A percentile compares a stretch with the other conserved stretches of the same genome.
Evolutionary conservation across 2,888 invertebrate species (phyloP).

Genomic region (Oscheius sp.): DNA sequence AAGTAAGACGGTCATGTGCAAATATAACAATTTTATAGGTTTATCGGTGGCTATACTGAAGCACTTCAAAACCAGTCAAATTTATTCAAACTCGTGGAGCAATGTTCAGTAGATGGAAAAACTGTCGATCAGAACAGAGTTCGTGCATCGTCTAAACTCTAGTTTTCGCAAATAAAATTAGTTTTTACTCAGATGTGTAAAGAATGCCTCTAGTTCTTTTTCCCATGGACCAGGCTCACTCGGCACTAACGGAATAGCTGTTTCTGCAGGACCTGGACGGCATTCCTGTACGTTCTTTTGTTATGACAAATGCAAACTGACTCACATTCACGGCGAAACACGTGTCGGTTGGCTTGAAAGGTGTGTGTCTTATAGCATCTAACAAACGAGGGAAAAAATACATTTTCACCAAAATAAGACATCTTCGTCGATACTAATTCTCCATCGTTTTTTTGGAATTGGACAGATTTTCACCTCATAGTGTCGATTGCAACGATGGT

Average conservation of each 20-base stretch:
- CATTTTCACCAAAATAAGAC: constrained; percentile 54
- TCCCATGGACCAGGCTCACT: background rate
- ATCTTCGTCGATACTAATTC: constrained; percentile 58
- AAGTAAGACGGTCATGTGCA: constrained; percentile 39
- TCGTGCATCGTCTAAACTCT: constrained; percentile 23
- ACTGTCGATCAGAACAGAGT: constrained; percentile 19
- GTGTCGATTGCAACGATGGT: constrained; percentile 67
- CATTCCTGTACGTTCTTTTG: constrained; percentile 15
- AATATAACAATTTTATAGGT: constrained; percentile 36
- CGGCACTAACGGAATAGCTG: background rate
- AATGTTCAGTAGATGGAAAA: constrained; percentile 41
- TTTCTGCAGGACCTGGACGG: constrained; percentile 1
- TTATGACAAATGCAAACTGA: background rate
- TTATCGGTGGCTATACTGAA: constrained; percentile 57
- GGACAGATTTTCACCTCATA: constrained; percentile 48
- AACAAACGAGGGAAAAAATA: constrained; percentile 47
- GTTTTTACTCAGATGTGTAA: background rate
- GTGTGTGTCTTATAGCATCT: constrained; percentile 49
- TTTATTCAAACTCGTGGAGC: constrained; percentile 44
- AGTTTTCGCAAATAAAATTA: background rate
- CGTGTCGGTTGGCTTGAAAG: constrained; percentile 54
- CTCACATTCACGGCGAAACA: constrained; percentile 45
- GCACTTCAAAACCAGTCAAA: constrained; percentile 47
- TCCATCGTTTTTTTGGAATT: background rate
- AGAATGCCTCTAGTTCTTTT: constrained; percentile 17